Evolutionary conservation across 2,113 vertebrate genomes (phyloP), one percentile per base, ranked within the genome.

Genomic region (Monopterus albus): DNA sequence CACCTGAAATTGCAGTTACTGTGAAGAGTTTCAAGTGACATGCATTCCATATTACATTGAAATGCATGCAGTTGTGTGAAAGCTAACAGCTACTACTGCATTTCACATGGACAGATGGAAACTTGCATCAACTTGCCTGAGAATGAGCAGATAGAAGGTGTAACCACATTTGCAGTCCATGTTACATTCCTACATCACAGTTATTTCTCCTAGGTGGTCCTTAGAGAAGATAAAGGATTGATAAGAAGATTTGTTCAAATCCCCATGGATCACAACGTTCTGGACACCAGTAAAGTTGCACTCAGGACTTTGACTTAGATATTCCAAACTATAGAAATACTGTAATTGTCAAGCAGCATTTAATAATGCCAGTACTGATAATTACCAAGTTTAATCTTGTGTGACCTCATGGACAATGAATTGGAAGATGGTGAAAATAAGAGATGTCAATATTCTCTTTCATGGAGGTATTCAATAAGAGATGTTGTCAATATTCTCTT

Each of bases 161-260:
- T 39, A 49, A 39, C 33, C 23, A 31, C 35, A 64, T 25, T 5
- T 13, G 9, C n/a, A 38, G 70, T 11, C 29, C 23, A 46, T 58
- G 51, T 81, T 53, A 75, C 39, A 79, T 83, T 72, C 57, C 71
- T 71, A 72, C 74, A 75, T 66, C 60, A 5, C 52, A 57, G 36
- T 70, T 42, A 77, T 85, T 66, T 66, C 71, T 66, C 45, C 51
- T 75, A 91, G 89, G 90, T 86, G 82, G 20, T 45, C 28, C 40
- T 51, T 90, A 87, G 69, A 83, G 71, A 85, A 66, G 66, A 66
- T 25, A 46, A 23, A 47, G 58, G 49, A 66, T 14, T 62, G 21
- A 49, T 33, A 26, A 14, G 55, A 61, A 35, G 72, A 51, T 25
- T 50, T 59, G 46, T 56, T 33, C 35, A 25, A 21, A 46, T 13